Evolutionary conservation across 2,797 vertebrate species (phyloP).

Genomic region (Aratinga solstitialis): DNA sequence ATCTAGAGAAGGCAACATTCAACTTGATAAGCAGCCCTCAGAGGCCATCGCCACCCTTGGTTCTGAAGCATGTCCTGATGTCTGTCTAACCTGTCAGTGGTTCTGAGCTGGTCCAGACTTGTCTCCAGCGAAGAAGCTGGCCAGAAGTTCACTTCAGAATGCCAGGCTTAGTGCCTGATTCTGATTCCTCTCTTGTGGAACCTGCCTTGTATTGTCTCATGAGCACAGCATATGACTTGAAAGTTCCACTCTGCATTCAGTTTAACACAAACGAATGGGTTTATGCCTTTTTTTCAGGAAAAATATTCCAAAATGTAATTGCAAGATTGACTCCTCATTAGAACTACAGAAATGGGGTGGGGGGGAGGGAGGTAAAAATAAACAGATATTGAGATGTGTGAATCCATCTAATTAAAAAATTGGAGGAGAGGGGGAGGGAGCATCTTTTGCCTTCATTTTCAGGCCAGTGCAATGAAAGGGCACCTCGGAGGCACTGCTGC

Average conservation of each 20-base stretch:
- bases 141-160: neutral
- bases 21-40: fast-evolving
- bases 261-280: neutral
- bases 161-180: neutral
- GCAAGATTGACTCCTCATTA: neutral
- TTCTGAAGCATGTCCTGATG: neutral
- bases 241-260: neutral
- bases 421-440: neutral
- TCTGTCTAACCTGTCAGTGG: neutral
- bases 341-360: neutral
- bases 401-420: neutral
- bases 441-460: neutral
- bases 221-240: neutral
- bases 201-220: neutral
- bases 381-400: neutral
- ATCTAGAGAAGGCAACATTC: neutral
- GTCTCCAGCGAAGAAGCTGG: neutral
- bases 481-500: neutral
- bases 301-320: neutral
- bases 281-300: neutral
- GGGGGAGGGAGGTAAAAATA: neutral
- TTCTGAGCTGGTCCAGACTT: neutral
- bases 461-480: neutral
- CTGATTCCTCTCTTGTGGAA: neutral
- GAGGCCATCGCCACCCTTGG: neutral